These are phyloP conservation scores for Machimus atricapillus DNA, from an alignment of 2,888 invertebrate genomes.

Conservation along the genomic window DNA sequence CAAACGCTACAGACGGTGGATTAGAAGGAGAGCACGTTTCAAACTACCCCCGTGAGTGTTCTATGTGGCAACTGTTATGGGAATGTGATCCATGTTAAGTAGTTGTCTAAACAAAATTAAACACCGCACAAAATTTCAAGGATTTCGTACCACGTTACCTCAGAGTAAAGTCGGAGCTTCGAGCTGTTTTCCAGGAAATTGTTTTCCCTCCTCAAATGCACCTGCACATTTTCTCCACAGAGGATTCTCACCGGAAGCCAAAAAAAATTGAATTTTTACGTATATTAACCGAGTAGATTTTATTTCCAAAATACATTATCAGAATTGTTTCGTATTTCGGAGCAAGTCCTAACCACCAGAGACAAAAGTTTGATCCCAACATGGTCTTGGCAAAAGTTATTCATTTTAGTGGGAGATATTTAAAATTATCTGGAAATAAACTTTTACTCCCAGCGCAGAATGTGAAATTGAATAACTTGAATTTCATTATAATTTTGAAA, in stretches of 20 bases:
- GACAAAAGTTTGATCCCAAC: neutral
- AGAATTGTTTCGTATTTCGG: neutral
- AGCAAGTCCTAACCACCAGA: neutral
- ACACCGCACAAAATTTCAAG: neutral
- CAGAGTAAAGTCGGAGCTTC: neutral
- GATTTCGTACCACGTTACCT: conserved; percentile 13
- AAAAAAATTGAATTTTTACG: conserved; percentile 13
- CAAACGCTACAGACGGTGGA: conserved; percentile 54
- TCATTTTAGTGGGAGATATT: neutral
- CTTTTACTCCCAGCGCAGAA: neutral
- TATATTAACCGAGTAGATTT: neutral
- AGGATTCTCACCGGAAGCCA: neutral
- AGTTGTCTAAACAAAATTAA: conserved; percentile 32
- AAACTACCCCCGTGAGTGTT: conserved; percentile 61
- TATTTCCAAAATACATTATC: neutral
- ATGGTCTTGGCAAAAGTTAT: neutral
- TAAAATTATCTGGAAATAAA: neutral
- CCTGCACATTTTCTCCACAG: neutral
- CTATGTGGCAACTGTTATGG: conserved; percentile 31
- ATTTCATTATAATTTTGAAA: neutral
- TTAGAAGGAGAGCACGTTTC: conserved; percentile 59
- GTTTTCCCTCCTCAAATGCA: neutral
- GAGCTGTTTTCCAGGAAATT: neutral
- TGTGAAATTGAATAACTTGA: neutral
- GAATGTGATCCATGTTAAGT: conserved; percentile 36